Evolutionary conservation across 2,888 invertebrate genomes (phyloP), one percentile per base, ranked within the genome.

Genomic region (Tetragonula carbonaria): DNA sequence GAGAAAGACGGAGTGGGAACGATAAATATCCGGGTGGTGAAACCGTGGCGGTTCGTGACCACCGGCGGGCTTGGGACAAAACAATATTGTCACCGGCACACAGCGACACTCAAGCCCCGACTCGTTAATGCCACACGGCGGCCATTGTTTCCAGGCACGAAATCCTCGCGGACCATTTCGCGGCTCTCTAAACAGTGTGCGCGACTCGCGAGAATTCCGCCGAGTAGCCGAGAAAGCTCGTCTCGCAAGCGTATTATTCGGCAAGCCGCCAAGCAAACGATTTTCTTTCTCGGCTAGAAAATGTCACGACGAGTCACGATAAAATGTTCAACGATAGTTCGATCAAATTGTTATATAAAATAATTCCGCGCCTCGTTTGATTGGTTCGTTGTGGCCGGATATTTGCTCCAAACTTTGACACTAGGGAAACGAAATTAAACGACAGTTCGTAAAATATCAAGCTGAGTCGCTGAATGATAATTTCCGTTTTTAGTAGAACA

Each of bases 131-230:
- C 92, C 93, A 91, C 91, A 91, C 88, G 82, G 85, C 71, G 63
- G 55, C 91, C 92, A 93, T 94, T 94, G 93, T 94, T 93, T 92
- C 87, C 86, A 90, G 92, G 92, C 92, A 93, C 93, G 93, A 92
- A 45, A 92, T 92, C 90, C 83, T 78, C 87, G 84, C 86, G 83
- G 91, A 86, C 89, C 86, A 83, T 88, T 89, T 86, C 86, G 77
- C 83, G 83, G 59, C 80, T 78, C 82, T 82, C 80, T 74, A 80
- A 80, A 79, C 84, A 74, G 73, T 51, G 78, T 59, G 68, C 51
- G 78, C 59, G 68, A 72, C 66, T 66, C 82, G 77, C 80, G 72
- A 77, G 81, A 87, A 80, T 72, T 75, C 80, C 63, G 28, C 38
- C 45, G 23, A 33, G 33, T 59, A 65, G 28, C 55, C n/a, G 38